Evolutionary conservation across 2,888 invertebrate species (phyloP).

Genomic region (Rosalia funebris): DNA sequence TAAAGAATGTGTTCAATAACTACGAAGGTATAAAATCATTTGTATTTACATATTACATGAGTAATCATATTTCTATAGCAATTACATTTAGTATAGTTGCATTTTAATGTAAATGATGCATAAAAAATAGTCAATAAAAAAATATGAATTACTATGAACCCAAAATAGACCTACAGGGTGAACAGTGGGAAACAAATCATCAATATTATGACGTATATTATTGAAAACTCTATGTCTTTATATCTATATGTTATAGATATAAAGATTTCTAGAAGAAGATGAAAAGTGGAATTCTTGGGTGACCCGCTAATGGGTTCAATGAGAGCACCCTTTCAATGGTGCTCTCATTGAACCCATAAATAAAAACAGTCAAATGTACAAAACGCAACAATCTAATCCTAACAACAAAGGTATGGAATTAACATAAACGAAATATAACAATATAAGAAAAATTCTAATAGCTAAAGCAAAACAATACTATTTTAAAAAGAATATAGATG

Average conservation of each 20-base stretch:
- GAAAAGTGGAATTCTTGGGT: not conserved
- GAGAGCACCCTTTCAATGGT: too few species aligned
- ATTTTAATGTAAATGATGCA: not conserved
- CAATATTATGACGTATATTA: not conserved
- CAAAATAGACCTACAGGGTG: not conserved
- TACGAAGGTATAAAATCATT: constrained; percentile 17
- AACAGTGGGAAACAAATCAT: not conserved
- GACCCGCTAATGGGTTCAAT: too few species aligned
- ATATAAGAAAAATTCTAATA: not conserved
- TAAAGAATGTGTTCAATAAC: not conserved
- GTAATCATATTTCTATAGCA: not conserved
- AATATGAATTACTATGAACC: not conserved
- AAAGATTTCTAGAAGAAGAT: not conserved
- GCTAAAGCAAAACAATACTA: not conserved
- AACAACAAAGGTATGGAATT: not conserved
- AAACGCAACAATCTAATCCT: not conserved
- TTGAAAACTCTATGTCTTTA: not conserved
- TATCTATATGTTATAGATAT: not conserved
- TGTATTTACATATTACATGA: not conserved
- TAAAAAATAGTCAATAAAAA: not conserved
- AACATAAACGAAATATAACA: not conserved
- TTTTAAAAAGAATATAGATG: not conserved
- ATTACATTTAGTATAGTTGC: not conserved
- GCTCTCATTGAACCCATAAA: constrained; percentile 1
- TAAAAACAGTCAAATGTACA: not conserved